phyloP scores from a whole-genome alignment of 2,888 invertebrate species.

The Chloroclystis v-ata region DNA sequence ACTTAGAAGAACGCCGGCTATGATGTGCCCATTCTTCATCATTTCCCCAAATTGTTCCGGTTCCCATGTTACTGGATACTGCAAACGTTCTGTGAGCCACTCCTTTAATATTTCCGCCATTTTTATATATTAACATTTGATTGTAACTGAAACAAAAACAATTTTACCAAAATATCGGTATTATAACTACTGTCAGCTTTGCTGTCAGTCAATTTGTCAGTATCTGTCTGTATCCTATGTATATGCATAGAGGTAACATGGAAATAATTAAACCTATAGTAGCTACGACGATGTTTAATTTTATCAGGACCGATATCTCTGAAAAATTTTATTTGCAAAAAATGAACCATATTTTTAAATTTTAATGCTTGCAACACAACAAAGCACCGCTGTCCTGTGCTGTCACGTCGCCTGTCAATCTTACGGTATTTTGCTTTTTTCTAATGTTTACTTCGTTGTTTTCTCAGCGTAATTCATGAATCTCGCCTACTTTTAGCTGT shows the following conservation, averaged over 20 bases:
- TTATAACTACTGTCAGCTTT: too few relatives aligned
- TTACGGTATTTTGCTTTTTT: conserved; percentile 59
- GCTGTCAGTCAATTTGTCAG: too few relatives aligned
- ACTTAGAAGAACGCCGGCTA: conserved; percentile 75
- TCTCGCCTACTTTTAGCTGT: conserved; percentile 35
- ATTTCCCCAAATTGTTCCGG: conserved; percentile 74
- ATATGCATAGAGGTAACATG: too few relatives aligned
- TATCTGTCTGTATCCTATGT: too few relatives aligned
- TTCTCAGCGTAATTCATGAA: conserved; percentile 52
- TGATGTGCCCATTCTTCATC: conserved; percentile 77
- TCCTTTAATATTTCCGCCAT: conserved; percentile 80
- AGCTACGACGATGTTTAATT: too few relatives aligned
- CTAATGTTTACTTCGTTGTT: conserved; percentile 73
- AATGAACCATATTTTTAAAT: too few relatives aligned
- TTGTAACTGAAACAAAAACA: too few relatives aligned
- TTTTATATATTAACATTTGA: conserved; percentile 3
- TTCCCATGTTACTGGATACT: conserved; percentile 73
- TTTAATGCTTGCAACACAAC: neutral
- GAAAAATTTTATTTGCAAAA: too few relatives aligned
- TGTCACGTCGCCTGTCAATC: conserved; percentile 23
- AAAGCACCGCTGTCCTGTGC: neutral
- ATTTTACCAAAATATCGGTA: too few relatives aligned
- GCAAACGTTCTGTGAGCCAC: conserved; percentile 79
- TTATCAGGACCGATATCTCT: too few relatives aligned
- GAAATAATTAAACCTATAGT: too few relatives aligned